Conservation (phyloP, 2,113 vertebrate species). For the Cairina moschata region DNA sequence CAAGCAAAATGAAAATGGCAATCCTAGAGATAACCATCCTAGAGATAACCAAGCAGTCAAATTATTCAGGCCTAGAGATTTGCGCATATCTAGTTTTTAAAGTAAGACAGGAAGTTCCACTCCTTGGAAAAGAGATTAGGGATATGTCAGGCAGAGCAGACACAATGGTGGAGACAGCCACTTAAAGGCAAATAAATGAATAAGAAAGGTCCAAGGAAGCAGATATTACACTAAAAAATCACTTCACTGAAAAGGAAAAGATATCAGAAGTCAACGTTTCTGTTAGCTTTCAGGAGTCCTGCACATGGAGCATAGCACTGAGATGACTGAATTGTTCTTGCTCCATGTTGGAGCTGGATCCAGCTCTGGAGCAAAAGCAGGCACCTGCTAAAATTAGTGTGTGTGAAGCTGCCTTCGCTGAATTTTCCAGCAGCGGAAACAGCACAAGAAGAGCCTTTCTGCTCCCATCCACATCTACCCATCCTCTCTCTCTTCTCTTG, state of each 20-base stretch:
- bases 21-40: conserved; percentile 8
- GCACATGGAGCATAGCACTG: not conserved
- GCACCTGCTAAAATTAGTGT: not conserved
- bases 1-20: conserved; percentile 27
- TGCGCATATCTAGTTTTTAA: conserved; percentile 4
- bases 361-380: not conserved
- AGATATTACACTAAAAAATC: not conserved
- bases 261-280: not conserved
- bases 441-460: not conserved
- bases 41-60: not conserved
- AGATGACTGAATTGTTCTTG: not conserved
- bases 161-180: not conserved
- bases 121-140: conserved; percentile 53
- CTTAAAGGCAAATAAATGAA: conserved; percentile 27
- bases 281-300: not conserved
- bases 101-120: conserved; percentile 39
- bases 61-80: not conserved
- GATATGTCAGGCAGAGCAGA: conserved; percentile 2
- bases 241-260: not conserved
- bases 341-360: accelerated
- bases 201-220: conserved; percentile 5
- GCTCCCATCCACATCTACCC: not conserved
- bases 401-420: not conserved
- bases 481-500: not conserved
- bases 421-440: not conserved